Conservation (phyloP, 2,888 invertebrate genomes). For the Itoplectis maculator region DNA sequence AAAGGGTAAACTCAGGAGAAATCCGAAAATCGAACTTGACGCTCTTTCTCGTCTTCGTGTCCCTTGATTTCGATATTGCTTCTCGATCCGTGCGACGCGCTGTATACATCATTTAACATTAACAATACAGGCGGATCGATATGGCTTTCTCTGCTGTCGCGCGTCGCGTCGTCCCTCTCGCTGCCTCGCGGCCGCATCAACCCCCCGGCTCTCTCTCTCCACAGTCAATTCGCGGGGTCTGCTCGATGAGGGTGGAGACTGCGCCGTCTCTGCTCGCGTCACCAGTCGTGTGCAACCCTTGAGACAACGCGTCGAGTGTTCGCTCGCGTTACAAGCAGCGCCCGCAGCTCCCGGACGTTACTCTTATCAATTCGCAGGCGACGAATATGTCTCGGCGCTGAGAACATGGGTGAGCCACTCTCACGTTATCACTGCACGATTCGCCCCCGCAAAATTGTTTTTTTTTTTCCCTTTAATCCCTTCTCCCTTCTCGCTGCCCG, state of each 20-base stretch:
- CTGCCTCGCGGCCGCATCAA: conserved; percentile 49
- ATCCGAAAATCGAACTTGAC: background rate
- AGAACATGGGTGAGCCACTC: conserved; percentile 30
- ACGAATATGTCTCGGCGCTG: conserved; percentile 8
- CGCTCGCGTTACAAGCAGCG: conserved; percentile 19
- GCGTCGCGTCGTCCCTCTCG: conserved; percentile 39
- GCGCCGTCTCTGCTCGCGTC: conserved; percentile 37
- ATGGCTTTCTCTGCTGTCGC: conserved; percentile 64
- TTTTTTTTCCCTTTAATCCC: background rate
- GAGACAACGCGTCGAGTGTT: conserved; percentile 14
- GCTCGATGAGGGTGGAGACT: conserved; percentile 48
- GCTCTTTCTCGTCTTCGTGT: background rate
- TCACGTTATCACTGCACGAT: background rate
- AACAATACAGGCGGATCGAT: conserved; percentile 68
- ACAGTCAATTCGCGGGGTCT: conserved; percentile 48
- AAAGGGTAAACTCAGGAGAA: background rate
- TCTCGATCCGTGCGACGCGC: background rate
- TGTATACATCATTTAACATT: conserved; percentile 59
- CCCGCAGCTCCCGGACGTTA: background rate
- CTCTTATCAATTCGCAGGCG: conserved; percentile 3
- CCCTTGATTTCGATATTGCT: conserved; percentile 10
- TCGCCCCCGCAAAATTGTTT: background rate
- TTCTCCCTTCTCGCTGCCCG: too few species aligned
- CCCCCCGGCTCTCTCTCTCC: conserved; percentile 31
- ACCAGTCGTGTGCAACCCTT: conserved; percentile 6